Base-by-base conservation (phyloP, 2,797 vertebrate genomes). In the Momotus momota region DNA sequence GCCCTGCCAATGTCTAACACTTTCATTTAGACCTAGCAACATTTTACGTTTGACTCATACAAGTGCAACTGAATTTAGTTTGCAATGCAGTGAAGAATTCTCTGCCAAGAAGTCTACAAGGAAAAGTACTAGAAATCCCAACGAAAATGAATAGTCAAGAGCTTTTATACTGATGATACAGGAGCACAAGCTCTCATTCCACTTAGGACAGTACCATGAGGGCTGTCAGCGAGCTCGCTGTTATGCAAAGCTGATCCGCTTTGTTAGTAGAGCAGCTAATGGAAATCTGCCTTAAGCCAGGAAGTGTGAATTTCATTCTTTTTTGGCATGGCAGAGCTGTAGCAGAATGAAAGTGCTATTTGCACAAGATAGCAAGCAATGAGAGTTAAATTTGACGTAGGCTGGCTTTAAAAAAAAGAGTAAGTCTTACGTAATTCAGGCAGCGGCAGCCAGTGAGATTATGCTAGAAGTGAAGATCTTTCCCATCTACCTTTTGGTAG, bases 201-300 rank as follows among this genome's bases (percentile, higher is more conserved):
- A 33, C 8, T 69, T 43, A 41, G 43, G 43, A 13, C 43, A 54
- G n/a, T 29, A 14, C 65, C 38, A 17, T 62, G 27, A 26, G 2
- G 5, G 57, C 81, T 70, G 55, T 48, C 65, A 29, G 65, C 5
- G 23, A 67, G 69, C 81, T 91, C 81, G 3, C 33, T 89, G 72
- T 85, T 89, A 58, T 15, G 46, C 87, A 86, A 91, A 94, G 65
- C 46, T 94, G 61, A 96, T 86, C 75, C 3, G 6, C 87, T 95
- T 94, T 86, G 77, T 54, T 65, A 64, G 43, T 23, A 83, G 74
- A 78, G n/a, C 69, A 89, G 84, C 49, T 90, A 51, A 91, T 79
- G 72, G 57, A 95, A 91, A 96, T 83, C 84, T 92, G 84, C 79
- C 33, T 93, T 94, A 90, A 91, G 72, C 26, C 72, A 81, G 94